phyloP scores from a whole-genome alignment of 1,140 invertebrate genomes.

The Panulirus ornatus region DNA sequence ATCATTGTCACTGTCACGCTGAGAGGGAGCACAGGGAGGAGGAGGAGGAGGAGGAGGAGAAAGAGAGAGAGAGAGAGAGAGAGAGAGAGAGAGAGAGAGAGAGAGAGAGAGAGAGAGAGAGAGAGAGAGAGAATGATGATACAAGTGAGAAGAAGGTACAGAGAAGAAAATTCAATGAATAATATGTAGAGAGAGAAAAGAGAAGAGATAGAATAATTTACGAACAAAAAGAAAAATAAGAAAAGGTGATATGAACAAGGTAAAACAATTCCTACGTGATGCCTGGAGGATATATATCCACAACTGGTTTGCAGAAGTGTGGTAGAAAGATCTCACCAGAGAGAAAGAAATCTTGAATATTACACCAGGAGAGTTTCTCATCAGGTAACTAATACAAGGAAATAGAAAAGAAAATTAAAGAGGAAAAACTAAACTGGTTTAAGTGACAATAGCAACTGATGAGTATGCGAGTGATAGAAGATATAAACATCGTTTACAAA shows the following conservation, averaged over 20 bases:
- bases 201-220: slow-evolving; percentile 18
- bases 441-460: too few species aligned
- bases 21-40: slow-evolving; percentile 25
- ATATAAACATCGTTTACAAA: too few species aligned
- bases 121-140: not conserved
- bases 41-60: not conserved
- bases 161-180: not conserved
- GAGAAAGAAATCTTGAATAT: too few species aligned
- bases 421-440: not conserved
- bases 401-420: not conserved
- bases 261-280: too few species aligned
- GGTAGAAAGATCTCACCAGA: too few species aligned
- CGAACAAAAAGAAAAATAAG: too few species aligned
- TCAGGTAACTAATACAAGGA: too few species aligned
- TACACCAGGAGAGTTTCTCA: too few species aligned
- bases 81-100: not conserved
- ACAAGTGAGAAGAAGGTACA: not conserved
- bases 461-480: too few species aligned
- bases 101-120: not conserved
- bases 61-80: not conserved
- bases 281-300: too few species aligned
- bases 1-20: slow-evolving; percentile 69
- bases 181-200: not conserved
- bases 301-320: too few species aligned
- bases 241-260: too few species aligned